These are phyloP conservation scores for Pogonus chalceus DNA, from an alignment of 1,140 invertebrate genomes.

Conservation along the genomic window DNA sequence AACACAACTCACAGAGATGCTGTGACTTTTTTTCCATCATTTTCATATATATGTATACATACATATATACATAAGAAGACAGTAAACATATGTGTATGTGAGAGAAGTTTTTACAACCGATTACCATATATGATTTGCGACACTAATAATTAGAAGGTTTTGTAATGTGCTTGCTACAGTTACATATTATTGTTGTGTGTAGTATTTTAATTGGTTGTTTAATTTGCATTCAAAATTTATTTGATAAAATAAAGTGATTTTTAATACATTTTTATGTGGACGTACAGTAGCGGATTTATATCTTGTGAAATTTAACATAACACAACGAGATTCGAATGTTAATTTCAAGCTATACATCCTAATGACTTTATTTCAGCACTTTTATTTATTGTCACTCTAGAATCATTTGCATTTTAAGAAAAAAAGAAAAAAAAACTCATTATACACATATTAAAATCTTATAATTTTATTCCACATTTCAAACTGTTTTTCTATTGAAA, in stretches of 20 bases:
- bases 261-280: no score
- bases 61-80: background rate
- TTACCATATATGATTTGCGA: background rate
- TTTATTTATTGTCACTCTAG: no score
- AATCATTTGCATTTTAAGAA: no score
- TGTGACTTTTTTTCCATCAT: conserved; percentile 6
- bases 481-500: no score
- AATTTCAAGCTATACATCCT: no score
- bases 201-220: background rate
- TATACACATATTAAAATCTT: no score
- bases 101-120: background rate
- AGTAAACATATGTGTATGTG: background rate
- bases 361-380: no score
- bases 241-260: background rate
- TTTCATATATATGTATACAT: background rate
- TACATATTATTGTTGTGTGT: background rate
- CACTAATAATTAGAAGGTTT: background rate
- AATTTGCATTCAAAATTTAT: background rate
- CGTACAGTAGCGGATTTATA: no score
- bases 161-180: background rate
- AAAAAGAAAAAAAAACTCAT: no score
- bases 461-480: no score
- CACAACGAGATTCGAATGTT: no score
- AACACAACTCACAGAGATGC: background rate
- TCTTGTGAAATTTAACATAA: no score